Evolutionary conservation across 2,797 vertebrate species (phyloP).

Genomic region (Mareca penelope): DNA sequence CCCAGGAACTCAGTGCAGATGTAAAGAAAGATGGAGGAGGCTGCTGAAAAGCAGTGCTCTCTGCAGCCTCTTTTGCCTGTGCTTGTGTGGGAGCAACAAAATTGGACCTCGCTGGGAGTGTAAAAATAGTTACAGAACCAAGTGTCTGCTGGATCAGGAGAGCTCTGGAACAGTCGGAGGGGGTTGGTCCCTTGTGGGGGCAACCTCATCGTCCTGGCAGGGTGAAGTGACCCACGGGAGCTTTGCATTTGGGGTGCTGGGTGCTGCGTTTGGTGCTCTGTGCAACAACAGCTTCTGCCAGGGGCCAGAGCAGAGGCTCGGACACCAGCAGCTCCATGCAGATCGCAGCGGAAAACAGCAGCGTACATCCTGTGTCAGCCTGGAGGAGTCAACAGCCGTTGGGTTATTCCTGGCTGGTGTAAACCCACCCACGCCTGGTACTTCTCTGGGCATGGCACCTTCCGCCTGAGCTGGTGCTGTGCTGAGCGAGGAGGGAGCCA

Average conservation of each 20-base stretch:
- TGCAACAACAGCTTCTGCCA: background rate
- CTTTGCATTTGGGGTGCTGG: background rate
- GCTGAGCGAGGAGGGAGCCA: background rate
- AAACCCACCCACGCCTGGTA: fast-evolving
- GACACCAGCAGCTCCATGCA: background rate
- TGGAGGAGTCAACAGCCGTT: background rate
- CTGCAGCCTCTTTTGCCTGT: background rate
- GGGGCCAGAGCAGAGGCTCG: background rate
- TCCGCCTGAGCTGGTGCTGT: fast-evolving
- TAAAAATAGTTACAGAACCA: background rate
- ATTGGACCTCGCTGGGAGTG: background rate
- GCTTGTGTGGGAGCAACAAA: background rate
- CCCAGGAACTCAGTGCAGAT: background rate
- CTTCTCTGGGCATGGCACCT: fast-evolving
- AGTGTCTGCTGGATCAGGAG: background rate
- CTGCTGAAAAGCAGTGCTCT: background rate
- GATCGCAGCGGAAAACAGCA: background rate
- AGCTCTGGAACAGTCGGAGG: background rate
- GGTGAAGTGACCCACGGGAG: fast-evolving
- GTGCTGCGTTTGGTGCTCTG: background rate
- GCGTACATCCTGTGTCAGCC: fast-evolving
- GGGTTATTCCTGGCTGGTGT: background rate
- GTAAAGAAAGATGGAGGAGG: background rate
- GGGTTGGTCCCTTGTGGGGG: background rate
- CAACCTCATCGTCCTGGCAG: background rate